Evolutionary conservation across 2,888 invertebrate genomes (phyloP).

Genomic region (Siphlonurus alternatus): DNA sequence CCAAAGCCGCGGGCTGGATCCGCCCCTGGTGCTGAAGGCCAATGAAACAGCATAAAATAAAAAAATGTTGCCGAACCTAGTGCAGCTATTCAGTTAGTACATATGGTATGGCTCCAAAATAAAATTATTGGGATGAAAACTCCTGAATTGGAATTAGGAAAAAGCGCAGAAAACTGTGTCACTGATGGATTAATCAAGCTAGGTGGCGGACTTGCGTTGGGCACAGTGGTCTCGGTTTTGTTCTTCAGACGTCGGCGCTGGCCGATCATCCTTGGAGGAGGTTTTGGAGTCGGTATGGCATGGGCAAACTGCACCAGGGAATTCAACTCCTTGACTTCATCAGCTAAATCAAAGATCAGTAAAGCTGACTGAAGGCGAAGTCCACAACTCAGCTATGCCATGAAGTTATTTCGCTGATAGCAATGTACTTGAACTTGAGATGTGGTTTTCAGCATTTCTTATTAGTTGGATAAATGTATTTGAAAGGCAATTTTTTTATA

Average conservation of each 20-base stretch:
- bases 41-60: too few species aligned
- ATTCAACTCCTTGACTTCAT: conserved; percentile 20
- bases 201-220: neutral
- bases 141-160: neutral
- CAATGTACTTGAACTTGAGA: neutral
- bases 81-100: too few species aligned
- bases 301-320: conserved; percentile 36
- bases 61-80: too few species aligned
- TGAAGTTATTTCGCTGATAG: neutral
- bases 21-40: too few species aligned
- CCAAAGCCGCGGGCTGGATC: too few species aligned
- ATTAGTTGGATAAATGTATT: neutral
- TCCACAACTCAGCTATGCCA: neutral
- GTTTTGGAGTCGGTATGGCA: conserved; percentile 35
- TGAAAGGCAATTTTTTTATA: neutral
- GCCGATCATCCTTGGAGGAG: conserved; percentile 35
- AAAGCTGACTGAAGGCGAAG: neutral
- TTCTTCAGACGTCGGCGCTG: conserved; percentile 29
- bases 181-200: neutral
- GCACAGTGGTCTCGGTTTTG: neutral
- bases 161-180: conserved; percentile 1
- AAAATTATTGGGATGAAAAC: too few species aligned
- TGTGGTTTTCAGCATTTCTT: neutral
- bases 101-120: too few species aligned
- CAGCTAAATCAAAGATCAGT: neutral